phyloP scores from a whole-genome alignment of 2,888 invertebrate species.

The Lasioglossum pauxillum region DNA sequence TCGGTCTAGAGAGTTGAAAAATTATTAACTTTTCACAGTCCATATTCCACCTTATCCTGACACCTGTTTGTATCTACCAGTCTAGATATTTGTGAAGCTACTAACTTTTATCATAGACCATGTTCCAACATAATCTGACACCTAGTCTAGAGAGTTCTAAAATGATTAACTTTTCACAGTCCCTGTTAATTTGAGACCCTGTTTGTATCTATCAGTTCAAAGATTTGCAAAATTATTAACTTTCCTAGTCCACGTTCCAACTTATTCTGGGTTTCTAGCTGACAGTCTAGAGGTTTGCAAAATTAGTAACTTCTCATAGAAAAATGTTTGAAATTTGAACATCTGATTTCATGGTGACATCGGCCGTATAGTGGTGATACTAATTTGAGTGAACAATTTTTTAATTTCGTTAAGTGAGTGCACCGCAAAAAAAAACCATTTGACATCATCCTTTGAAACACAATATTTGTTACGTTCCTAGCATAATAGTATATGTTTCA shows the following conservation, averaged over 20 bases:
- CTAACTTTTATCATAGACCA: neutral
- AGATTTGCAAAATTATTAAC: neutral
- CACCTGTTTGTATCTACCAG: neutral
- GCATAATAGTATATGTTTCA: neutral
- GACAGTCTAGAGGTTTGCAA: neutral
- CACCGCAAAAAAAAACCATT: neutral
- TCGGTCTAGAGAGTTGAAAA: neutral
- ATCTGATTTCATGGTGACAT: neutral
- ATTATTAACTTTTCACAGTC: neutral
- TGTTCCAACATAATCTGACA: neutral
- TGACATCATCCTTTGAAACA: neutral
- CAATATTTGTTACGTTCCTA: neutral
- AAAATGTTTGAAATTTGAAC: neutral
- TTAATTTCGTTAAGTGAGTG: neutral
- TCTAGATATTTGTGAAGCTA: neutral
- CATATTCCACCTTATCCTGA: neutral
- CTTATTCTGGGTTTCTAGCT: neutral
- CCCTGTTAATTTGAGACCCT: neutral
- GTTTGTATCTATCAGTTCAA: neutral
- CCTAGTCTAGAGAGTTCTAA: neutral
- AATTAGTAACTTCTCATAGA: neutral
- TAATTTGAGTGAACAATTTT: neutral
- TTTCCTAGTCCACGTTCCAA: neutral
- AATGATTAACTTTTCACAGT: neutral
- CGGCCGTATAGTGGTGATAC: neutral